Evolutionary conservation across 1,140 invertebrate species (phyloP), one percentile per base, ranked within the genome.

Genomic region (Nasonia vitripennis): DNA sequence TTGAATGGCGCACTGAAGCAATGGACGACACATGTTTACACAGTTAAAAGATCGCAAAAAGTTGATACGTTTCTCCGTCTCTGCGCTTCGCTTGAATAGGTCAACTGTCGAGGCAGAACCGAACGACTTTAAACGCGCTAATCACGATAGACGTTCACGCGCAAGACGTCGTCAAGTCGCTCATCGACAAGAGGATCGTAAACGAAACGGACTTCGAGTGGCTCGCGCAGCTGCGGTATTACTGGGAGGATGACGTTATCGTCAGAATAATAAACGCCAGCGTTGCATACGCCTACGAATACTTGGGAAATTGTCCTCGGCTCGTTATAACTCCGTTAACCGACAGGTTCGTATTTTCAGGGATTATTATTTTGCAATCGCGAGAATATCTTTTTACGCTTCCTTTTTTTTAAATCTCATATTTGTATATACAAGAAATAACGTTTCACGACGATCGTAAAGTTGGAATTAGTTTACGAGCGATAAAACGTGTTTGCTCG

Each of bases 91-190:
- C 68, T 71, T 11, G 68, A 31, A 83, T 51, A 91, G 95, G 95
- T 17, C 93, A 95, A 81, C 90, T 96, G 48, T 94, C 94, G 0
- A 94, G 94, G 84, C 95, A 95, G 89, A 94, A 94, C 87, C 95
- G 97, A 89, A 97, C 97, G 9, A 98, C 97, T 1, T 94, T 98
- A 34, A 96, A 96, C 90, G 96, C 97, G 7, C 92, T 99, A 68
- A 98, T 98, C 88, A 97, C 98, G 20, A 96, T 98, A 84, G 98
- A 98, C 91, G 98, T 98, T 0, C 98, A 99, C 89, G 97, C 98
- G 2, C 95, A 97, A 92, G 98, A 99, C 92, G 97, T 99, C 0
- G 95, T 98, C 17, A 94, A 95, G 85, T 95, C 96, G 45, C 92
- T 99, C 34, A 93, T 96, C 17, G 93, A 95, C 10, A 95, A 96